phyloP scores from a whole-genome alignment of 2,113 vertebrate species.

The Crotalus tigris region DNA sequence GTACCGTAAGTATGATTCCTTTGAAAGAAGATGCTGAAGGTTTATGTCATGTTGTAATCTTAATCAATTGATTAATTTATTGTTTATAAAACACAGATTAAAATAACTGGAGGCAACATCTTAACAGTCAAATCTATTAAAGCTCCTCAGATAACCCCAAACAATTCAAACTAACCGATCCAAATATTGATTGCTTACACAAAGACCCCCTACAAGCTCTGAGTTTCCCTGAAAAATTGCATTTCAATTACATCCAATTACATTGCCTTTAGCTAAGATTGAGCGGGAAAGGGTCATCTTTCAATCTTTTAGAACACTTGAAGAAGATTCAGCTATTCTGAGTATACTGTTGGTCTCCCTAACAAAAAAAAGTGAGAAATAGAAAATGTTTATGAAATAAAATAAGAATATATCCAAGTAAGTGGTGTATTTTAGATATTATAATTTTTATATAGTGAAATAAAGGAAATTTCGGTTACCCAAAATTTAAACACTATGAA shows the following conservation, averaged over 20 bases:
- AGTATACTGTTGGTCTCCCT: neutral
- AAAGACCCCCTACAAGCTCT: neutral
- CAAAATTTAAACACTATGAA: too few relatives aligned
- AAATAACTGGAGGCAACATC: neutral
- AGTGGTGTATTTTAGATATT: too few relatives aligned
- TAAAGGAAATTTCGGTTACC: too few relatives aligned
- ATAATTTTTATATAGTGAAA: too few relatives aligned
- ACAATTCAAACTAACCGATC: neutral
- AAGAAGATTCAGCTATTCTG: neutral
- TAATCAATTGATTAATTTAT: neutral
- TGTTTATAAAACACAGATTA: neutral
- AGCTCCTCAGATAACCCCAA: neutral
- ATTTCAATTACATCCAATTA: neutral
- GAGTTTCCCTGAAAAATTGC: neutral
- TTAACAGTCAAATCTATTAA: neutral
- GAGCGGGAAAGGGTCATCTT: neutral
- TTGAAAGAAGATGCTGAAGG: neutral
- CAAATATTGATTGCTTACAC: neutral
- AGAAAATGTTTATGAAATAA: too few relatives aligned
- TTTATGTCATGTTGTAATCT: neutral
- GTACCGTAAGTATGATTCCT: neutral
- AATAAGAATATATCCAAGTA: too few relatives aligned
- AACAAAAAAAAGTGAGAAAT: neutral
- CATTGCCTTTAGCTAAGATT: neutral
- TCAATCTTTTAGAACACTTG: neutral